phyloP scores from a whole-genome alignment of 1,140 invertebrate genomes.

The Pinna nobilis region DNA sequence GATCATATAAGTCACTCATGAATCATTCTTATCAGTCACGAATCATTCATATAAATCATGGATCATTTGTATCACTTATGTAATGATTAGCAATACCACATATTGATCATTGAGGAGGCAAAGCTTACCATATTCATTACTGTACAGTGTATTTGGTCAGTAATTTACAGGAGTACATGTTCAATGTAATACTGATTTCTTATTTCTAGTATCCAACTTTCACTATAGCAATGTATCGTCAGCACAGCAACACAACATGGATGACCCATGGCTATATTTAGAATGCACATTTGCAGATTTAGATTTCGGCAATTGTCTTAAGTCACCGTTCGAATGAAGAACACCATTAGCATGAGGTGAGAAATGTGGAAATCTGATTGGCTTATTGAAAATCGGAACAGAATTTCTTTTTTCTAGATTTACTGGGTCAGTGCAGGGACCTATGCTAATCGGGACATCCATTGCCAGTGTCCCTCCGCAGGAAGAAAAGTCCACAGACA shows the following conservation, averaged over 20 bases:
- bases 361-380: slow-evolving; percentile 62
- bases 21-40: too few species aligned
- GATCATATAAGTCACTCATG: too few species aligned
- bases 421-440: slow-evolving; percentile 54
- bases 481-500: slow-evolving; percentile 55
- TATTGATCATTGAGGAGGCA: too few species aligned
- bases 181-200: too few species aligned
- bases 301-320: not conserved
- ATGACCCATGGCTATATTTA: slow-evolving; percentile 4
- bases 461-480: slow-evolving; percentile 59
- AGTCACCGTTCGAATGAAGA: slow-evolving; percentile 4
- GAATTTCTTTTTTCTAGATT: slow-evolving; percentile 52
- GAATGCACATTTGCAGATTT: not conserved
- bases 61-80: too few species aligned
- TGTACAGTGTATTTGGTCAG: too few species aligned
- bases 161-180: too few species aligned
- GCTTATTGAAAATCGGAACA: slow-evolving; percentile 62
- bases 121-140: too few species aligned
- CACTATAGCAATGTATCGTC: slow-evolving; percentile 1
- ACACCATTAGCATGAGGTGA: slow-evolving; percentile 31
- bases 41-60: too few species aligned
- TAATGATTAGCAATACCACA: too few species aligned
- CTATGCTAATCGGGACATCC: slow-evolving; percentile 61
- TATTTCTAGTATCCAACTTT: too few species aligned
- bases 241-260: not conserved